A percentile compares a stretch with the other conserved stretches of the same genome.
Evolutionary conservation across 2,888 invertebrate genomes (phyloP).

Genomic region (Melanchra persicariae): DNA sequence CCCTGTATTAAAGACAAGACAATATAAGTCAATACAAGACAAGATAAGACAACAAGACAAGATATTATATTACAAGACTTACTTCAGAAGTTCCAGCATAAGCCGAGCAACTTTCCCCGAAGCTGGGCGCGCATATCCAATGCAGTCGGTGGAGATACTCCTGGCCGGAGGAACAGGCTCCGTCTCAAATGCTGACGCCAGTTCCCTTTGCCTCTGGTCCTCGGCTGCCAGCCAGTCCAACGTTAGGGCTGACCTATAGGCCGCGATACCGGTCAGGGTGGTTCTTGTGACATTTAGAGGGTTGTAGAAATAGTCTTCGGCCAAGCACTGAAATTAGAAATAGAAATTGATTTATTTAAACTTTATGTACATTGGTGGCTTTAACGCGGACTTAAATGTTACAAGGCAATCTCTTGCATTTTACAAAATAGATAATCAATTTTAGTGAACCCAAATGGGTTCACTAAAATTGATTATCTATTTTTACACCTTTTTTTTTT

Average conservation of each 20-base stretch:
- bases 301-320: slow-evolving; percentile 74
- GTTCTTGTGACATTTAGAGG: slow-evolving; percentile 74
- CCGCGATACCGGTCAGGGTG: slow-evolving; percentile 77
- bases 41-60: too few relatives aligned
- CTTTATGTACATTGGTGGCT: too few relatives aligned
- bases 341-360: too few relatives aligned
- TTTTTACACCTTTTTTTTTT: too few relatives aligned
- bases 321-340: slow-evolving; percentile 65
- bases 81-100: slow-evolving; percentile 84
- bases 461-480: too few relatives aligned
- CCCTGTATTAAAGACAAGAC: too few relatives aligned
- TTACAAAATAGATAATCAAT: too few relatives aligned
- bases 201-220: slow-evolving; percentile 79
- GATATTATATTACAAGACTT: too few relatives aligned
- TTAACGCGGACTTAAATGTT: too few relatives aligned
- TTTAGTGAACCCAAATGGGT: too few relatives aligned
- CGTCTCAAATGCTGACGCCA: slow-evolving; percentile 79
- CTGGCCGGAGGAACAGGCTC: slow-evolving; percentile 72
- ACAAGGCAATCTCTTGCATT: too few relatives aligned
- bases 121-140: slow-evolving; percentile 77
- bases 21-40: too few relatives aligned
- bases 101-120: slow-evolving; percentile 82
- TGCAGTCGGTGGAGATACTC: slow-evolving; percentile 77
- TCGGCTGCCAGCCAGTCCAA: slow-evolving; percentile 85
- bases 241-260: slow-evolving; percentile 82